Evolutionary conservation across 1,140 invertebrate species (phyloP), one percentile per base, ranked within the genome.

Genomic region (Stegodyphus mimosarum): DNA sequence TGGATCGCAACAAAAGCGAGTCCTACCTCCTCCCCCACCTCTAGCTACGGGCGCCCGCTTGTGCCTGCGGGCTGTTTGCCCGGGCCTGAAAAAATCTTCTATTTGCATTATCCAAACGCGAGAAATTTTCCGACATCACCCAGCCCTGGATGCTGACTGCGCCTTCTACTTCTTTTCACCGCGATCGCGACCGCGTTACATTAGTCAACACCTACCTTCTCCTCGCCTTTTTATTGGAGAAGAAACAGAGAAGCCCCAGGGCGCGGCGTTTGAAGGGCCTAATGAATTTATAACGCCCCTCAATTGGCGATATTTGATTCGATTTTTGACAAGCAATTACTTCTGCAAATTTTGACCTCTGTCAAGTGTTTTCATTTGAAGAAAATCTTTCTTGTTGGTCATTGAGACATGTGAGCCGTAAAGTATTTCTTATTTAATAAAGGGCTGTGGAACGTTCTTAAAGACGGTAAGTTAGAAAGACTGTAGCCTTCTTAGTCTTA

Each of bases 231-330:
- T 17, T 67, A 67, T 17, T 17, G 11, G 64, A 9, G 64, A n/a
- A 18, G 64, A 17, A 60, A 15, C 9, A 15, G 55, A 15, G 80
- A 11, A 15, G 63, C 70, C 71, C 33, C n/a, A 60, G 51, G 78
- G 64, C 72, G 13, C 50, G 17, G 60, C 7, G 49, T 53, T 83
- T 69, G 64, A 84, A 69, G 73, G 17, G 70, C 49, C 72, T 84
- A 84, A 84, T 84, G 81, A 84, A 49, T 76, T 84, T 84, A 84
- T 53, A 33, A 84, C 81, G 81, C 72, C 78, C 72, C 73, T 52
- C 73, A 60, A 53, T 66, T 55, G 73, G 70, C 69, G 80, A 63
- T 70, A 6, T 49, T 55, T 84, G 63, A 84, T 84, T 84, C 81
- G 72, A 84, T 84, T 84, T 63, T 53, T 18, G 15, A 49, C 81